Evolutionary conservation across 1,140 invertebrate species (phyloP).

Genomic region (Zaprionus africanus): DNA sequence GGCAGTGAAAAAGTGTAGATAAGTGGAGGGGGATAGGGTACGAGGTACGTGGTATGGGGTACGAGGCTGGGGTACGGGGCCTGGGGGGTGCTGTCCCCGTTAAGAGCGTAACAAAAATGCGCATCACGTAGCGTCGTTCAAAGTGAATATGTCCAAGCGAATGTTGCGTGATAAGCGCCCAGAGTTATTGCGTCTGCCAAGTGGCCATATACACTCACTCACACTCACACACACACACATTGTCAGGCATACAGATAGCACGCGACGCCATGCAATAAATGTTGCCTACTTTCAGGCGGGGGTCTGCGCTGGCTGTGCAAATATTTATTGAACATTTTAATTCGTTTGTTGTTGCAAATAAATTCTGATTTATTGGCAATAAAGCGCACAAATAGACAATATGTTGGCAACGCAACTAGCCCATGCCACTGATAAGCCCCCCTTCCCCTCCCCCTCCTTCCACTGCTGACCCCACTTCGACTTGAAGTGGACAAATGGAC

Average conservation of each 20-base stretch:
- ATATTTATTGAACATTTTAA: constrained; percentile 84
- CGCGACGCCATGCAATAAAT: constrained; percentile 41
- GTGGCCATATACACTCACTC: constrained; percentile 29
- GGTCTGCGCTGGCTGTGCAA: constrained; percentile 58
- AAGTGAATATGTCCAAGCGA: constrained; percentile 73
- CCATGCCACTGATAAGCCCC: constrained; percentile 54
- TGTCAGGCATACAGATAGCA: constrained; percentile 6
- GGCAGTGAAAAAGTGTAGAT: not conserved
- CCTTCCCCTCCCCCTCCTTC: not conserved
- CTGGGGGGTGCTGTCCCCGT: constrained; percentile 7
- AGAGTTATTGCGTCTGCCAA: constrained; percentile 50
- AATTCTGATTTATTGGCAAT: constrained; percentile 84
- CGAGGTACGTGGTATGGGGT: too few relatives aligned
- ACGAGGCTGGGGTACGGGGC: too few relatives aligned
- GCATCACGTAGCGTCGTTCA: constrained; percentile 74
- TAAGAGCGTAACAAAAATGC: constrained; percentile 75
- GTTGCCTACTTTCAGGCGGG: constrained; percentile 50
- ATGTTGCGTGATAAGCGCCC: constrained; percentile 56
- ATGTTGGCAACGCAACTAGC: constrained; percentile 50
- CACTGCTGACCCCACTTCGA: not conserved
- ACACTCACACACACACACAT: constrained; percentile 32
- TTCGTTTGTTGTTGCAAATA: constrained; percentile 84
- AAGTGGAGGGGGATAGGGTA: not conserved
- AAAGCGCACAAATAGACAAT: constrained; percentile 79
- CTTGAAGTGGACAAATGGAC: constrained; percentile 45